Evolutionary conservation across 1,140 invertebrate genomes (phyloP).

Genomic region (Lepeophtheirus salmonis): DNA sequence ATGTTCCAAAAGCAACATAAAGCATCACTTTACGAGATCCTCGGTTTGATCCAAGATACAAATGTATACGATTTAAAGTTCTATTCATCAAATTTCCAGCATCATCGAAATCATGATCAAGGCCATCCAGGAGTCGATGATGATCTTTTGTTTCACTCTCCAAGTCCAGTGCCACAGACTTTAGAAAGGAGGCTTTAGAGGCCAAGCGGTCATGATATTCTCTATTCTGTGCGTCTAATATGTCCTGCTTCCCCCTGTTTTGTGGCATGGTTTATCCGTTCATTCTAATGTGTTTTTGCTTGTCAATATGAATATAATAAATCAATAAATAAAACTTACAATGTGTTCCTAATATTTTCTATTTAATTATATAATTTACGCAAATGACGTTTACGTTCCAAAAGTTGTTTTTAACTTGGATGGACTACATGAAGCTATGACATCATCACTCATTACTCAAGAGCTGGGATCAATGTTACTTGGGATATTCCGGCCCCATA

Average conservation of each 20-base stretch:
- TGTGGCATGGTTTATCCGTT: neutral
- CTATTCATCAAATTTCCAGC: neutral
- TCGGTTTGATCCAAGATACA: neutral
- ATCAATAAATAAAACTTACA: too few relatives aligned
- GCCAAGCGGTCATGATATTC: neutral
- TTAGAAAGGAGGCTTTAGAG: slow-evolving; percentile 9
- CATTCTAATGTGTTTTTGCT: too few relatives aligned
- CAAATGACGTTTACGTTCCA: too few relatives aligned
- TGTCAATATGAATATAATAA: too few relatives aligned
- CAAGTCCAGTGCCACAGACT: slow-evolving; percentile 7
- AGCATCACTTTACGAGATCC: neutral
- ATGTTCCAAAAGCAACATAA: neutral
- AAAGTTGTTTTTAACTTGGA: too few relatives aligned
- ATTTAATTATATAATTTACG: too few relatives aligned
- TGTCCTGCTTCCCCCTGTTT: slow-evolving; percentile 1
- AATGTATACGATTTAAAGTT: slow-evolving; percentile 2
- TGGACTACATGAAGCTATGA: too few relatives aligned
- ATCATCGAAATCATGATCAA: slow-evolving; percentile 7
- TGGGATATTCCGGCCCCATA: too few relatives aligned
- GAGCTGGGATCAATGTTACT: too few relatives aligned
- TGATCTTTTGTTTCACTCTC: slow-evolving; percentile 15
- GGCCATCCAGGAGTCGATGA: neutral
- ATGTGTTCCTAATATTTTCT: too few relatives aligned
- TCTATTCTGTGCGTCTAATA: slow-evolving; percentile 12
- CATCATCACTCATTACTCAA: too few relatives aligned